Evolutionary conservation across 2,797 vertebrate species (phyloP), one percentile per base, ranked within the genome.

Genomic region (Anguilla obscura): DNA sequence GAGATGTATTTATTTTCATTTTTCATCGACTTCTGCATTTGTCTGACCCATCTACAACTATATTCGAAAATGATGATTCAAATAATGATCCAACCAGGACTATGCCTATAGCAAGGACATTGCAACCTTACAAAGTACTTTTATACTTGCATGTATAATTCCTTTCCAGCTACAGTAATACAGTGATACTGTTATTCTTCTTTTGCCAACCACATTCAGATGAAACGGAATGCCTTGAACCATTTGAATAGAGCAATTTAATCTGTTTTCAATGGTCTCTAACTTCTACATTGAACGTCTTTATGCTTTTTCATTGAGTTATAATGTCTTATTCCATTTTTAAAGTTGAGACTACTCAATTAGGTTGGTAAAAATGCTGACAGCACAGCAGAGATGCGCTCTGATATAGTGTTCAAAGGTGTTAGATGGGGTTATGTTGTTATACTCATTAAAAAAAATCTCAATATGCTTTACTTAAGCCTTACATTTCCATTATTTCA

Each of bases 101-200:
- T 69, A 69, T 69, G 63, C 63, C 63, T 69, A 69, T n/a, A 69
- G 63, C 94, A 93, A 92, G 63, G 63, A 10, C 63, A 69, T 27
- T n/a, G 7, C 63, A 69, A 69, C 63, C 63, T 69, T 69, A n/a
- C n/a, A n/a, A 69, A 27, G 63, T 69, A 69, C 63, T 69, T 69
- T 9, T 58, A 58, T 27, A n/a, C 5, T 9, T 69, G 63, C 9
- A 69, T 69, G 63, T 7, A 69, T n/a, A 69, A 69, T 69, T 69
- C 63, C 63, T 69, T 27, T 69, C 58, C 63, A 69, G 24, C 63
- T 7, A 69, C n/a, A 69, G n/a, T 27, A 69, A 69, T 69, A 24
- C 7, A n/a, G n/a, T 27, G 8, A 6, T 69, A 1, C 6, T 7
- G 63, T n/a, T 69, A 52, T 52, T 21, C 58, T 21, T 4, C 58